Base-by-base conservation (phyloP, 2,113 vertebrate genomes). In the Okapia johnstoni region DNA sequence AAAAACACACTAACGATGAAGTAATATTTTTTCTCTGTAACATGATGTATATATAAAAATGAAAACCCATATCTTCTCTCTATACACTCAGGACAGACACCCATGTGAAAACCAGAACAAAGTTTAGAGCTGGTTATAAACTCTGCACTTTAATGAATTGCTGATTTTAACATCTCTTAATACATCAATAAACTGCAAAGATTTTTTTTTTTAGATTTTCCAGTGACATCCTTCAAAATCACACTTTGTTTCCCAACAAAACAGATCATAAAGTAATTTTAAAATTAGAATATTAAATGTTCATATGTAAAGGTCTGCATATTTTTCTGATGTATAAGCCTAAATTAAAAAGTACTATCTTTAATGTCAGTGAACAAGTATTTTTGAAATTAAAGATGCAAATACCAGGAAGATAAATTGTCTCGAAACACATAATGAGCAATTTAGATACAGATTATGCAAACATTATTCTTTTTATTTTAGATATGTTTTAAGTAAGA, bases 91-190 rank as follows among this genome's bases (percentile, higher is more conserved):
- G 43, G 85, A 57, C 73, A 97, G 26, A 94, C 61, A 83, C 46
- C 15, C 50, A 63, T 76, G 50, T 93, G 36, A 30, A 79, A 94
- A 85, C 33, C 4, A 43, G n/a, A 91, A 85, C 50, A 83, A 80
- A 97, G 61, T 88, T 98, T 94, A 83, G 30, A 97, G 90, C 92
- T 95, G 93, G 43, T 63, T 98, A 97, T 46, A 97, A 88, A 93
- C 84, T 92, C 40, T 93, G 92, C 77, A 94, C 36, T 12, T 6
- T 70, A 92, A 91, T 97, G 61, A 97, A 97, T 98, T 98, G 98
- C 98, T 98, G 23, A 57, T 84, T 80, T 96, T 57, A 94, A 73
- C 17, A 96, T 97, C 25, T 96, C 83, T 89, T 85, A 97, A 88
- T 52, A 94, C 28, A 97, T 98, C 84, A 98, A 73, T 94, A 96